Evolutionary conservation across 1,140 invertebrate genomes (phyloP), one percentile per base, ranked within the genome.

Genomic region (Drosophila ironensis): DNA sequence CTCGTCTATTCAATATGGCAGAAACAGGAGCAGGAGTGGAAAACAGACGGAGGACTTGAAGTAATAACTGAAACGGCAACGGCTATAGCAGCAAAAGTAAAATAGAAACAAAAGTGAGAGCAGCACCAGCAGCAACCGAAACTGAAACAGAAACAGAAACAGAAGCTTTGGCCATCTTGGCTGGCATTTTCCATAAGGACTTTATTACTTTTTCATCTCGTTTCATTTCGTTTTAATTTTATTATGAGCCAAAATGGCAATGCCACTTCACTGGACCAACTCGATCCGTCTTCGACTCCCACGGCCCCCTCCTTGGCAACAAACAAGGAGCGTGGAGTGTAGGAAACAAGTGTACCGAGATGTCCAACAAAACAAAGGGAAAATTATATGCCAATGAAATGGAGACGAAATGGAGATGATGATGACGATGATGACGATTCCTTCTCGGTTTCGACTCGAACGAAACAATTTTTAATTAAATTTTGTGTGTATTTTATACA

Each of bases 161-260:
- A 70, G 66, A 59, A 70, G 67, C 51, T 69, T 70, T 64, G 57
- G 16, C 60, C 60, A 63, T 60, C 67, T 61, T 81, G 59, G 54
- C 41, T 78, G 73, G 46, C 80, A 63, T 86, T 86, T 75, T 75
- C 80, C 81, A 86, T 87, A 80, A 86, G 80, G 80, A 86, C 80
- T 86, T 86, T 86, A 86, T 86, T 86, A 86, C 81, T 86, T 87
- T 86, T 86, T 87, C 80, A 87, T 86, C 84, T 86, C 80, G 74
- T 86, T 86, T 86, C 80, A 86, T 86, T 86, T 80, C 63, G 80
- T 86, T 86, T 86, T 86, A 86, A 86, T 86, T 86, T 87, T 75
- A 86, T 86, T 86, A 86, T 86, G 80, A 86, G 75, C 67, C 64
- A 70, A 82, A 86, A 86, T 80, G 80, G 74, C 75, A 72, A 38